A percentile compares a stretch with the other conserved stretches of the same genome.
Conservation (phyloP, 2,888 invertebrate genomes). For the Hydriomena furcata region DNA sequence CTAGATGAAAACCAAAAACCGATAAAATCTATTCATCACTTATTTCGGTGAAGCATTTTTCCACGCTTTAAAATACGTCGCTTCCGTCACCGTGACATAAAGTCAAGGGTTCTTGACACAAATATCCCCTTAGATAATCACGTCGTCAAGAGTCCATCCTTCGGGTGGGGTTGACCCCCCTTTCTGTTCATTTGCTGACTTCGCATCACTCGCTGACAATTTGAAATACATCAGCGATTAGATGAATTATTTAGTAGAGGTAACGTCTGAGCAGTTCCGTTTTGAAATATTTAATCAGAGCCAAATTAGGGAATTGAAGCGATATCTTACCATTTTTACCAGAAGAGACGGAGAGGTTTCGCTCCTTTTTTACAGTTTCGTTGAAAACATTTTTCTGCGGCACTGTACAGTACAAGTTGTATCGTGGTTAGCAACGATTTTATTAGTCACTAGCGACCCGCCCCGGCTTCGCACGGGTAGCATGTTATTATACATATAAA, state of each 20-base stretch:
- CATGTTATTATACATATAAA: too few species aligned
- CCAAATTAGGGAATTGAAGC: too few species aligned
- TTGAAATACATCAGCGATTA: background rate
- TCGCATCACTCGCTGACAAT: background rate
- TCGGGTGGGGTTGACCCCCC: background rate
- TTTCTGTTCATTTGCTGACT: slow-evolving; percentile 16
- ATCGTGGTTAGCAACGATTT: too few species aligned
- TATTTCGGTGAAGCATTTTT: slow-evolving; percentile 11
- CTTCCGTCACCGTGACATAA: slow-evolving; percentile 11
- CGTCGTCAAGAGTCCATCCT: slow-evolving; percentile 8
- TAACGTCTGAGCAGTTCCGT: background rate
- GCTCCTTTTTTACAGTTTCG: too few species aligned
- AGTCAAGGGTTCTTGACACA: slow-evolving; percentile 21
- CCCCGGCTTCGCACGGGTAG: too few species aligned
- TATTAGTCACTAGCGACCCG: too few species aligned
- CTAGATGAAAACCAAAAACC: too few species aligned
- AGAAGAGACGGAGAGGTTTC: too few species aligned
- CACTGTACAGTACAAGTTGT: too few species aligned
- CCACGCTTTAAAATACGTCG: slow-evolving; percentile 1
- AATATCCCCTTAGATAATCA: slow-evolving; percentile 25
- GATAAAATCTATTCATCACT: too few species aligned
- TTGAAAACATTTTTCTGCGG: too few species aligned
- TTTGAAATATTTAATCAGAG: background rate
- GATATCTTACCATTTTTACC: too few species aligned
- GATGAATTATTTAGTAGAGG: slow-evolving; percentile 5